phyloP scores from a whole-genome alignment of 2,888 invertebrate species.

The Rhogogaster chlorosoma region DNA sequence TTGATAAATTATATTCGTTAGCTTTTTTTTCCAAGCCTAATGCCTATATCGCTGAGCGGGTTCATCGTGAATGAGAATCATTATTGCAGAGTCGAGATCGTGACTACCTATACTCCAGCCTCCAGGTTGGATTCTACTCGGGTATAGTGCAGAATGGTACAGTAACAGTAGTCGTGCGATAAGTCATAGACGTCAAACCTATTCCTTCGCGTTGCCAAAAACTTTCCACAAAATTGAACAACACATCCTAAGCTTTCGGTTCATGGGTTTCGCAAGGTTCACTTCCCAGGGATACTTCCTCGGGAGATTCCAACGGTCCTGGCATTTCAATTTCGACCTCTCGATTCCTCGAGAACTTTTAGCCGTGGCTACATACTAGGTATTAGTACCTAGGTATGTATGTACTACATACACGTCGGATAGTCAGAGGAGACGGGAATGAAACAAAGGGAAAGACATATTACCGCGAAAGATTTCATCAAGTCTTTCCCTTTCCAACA shows the following conservation, averaged over 20 bases:
- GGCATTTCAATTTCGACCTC: slow-evolving; percentile 31
- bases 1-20: slow-evolving; percentile 31
- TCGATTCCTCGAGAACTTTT: slow-evolving; percentile 29
- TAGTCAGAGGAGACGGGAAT: background rate
- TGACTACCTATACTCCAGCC: background rate
- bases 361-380: background rate
- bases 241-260: slow-evolving; percentile 12
- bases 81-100: background rate
- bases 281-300: background rate
- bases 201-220: background rate
- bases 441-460: background rate
- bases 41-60: background rate
- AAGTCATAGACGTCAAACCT: slow-evolving; percentile 6
- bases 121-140: background rate
- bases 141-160: background rate
- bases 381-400: background rate
- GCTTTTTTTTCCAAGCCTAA: background rate
- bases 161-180: background rate
- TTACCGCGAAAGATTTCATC: slow-evolving; percentile 7
- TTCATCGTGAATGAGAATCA: background rate
- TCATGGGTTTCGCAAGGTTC: slow-evolving; percentile 16
- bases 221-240: slow-evolving; percentile 20
- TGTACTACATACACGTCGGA: background rate
- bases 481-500: background rate
- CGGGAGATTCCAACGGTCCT: slow-evolving; percentile 10